These are phyloP conservation scores for Hyla sarda DNA, from an alignment of 2,113 vertebrate genomes.

Conservation along the genomic window DNA sequence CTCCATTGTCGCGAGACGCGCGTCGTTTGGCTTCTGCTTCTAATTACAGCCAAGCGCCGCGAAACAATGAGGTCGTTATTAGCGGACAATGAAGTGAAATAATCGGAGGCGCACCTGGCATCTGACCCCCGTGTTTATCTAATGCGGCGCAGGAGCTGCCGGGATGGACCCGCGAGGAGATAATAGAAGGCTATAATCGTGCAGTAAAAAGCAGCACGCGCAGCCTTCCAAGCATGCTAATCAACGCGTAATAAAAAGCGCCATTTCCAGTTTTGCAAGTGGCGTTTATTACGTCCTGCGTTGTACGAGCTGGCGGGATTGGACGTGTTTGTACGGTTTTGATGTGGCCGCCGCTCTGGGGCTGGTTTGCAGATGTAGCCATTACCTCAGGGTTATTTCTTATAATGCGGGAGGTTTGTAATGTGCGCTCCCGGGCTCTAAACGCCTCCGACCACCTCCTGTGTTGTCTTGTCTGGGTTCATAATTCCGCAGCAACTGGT, in stretches of 20 bases:
- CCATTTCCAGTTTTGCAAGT: constrained; percentile 33
- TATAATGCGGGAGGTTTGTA: no score
- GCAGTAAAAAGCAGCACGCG: constrained; percentile 1
- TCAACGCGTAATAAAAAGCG: constrained; percentile 22
- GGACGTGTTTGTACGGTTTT: background rate
- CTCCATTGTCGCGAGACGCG: constrained; percentile 68
- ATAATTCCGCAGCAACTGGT: background rate
- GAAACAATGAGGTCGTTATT: constrained; percentile 76
- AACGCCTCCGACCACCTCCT: background rate
- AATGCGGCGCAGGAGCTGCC: constrained; percentile 41
- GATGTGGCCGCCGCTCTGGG: background rate
- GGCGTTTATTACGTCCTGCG: constrained; percentile 14
- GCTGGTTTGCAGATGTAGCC: no score
- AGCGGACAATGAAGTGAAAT: constrained; percentile 69
- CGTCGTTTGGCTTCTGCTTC: constrained; percentile 76
- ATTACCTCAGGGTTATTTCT: background rate
- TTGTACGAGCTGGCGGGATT: background rate
- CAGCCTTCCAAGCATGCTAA: constrained; percentile 20
- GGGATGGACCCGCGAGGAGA: constrained; percentile 3
- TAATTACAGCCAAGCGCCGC: constrained; percentile 78
- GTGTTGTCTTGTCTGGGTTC: background rate
- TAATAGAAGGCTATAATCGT: constrained; percentile 8
- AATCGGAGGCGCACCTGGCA: constrained; percentile 68
- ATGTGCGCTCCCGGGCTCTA: background rate
- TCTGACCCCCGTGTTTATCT: constrained; percentile 64